Evolutionary conservation across 2,113 vertebrate species (phyloP).

Genomic region (Bothrops jararaca): DNA sequence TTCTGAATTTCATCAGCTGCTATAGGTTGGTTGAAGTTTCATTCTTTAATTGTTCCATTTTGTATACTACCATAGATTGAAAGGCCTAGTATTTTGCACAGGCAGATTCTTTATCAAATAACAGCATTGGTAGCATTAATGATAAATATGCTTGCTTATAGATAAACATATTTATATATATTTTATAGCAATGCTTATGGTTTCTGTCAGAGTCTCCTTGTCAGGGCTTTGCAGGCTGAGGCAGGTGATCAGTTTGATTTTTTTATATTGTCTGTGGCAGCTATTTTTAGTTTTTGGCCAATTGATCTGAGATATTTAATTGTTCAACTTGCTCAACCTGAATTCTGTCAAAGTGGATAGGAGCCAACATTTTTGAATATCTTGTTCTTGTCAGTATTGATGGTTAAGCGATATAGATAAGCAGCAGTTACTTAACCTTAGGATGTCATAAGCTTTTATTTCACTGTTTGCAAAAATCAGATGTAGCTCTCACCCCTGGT

Average conservation of each 20-base stretch:
- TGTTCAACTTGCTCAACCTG: not conserved
- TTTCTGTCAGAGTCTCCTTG: not conserved
- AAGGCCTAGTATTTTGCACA: not conserved
- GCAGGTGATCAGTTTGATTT: not conserved
- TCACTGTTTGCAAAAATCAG: not conserved
- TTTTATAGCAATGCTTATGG: not conserved
- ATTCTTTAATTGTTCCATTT: not conserved
- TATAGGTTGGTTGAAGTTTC: not conserved
- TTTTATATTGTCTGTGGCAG: not conserved
- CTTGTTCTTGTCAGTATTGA: not conserved
- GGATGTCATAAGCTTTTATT: not conserved
- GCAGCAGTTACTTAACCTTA: not conserved
- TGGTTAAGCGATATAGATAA: not conserved
- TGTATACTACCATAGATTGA: not conserved
- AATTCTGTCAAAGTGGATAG: not conserved
- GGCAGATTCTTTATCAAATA: not conserved
- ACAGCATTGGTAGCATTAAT: not conserved
- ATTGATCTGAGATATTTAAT: not conserved
- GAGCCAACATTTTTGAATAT: not conserved
- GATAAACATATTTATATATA: not conserved
- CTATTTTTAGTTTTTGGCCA: not conserved
- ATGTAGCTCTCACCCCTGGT: not conserved
- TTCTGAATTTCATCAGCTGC: not conserved
- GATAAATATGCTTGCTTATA: not conserved
- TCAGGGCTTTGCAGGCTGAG: not conserved